phyloP scores from a whole-genome alignment of 2,888 invertebrate species.

The Drosophila siamana region DNA sequence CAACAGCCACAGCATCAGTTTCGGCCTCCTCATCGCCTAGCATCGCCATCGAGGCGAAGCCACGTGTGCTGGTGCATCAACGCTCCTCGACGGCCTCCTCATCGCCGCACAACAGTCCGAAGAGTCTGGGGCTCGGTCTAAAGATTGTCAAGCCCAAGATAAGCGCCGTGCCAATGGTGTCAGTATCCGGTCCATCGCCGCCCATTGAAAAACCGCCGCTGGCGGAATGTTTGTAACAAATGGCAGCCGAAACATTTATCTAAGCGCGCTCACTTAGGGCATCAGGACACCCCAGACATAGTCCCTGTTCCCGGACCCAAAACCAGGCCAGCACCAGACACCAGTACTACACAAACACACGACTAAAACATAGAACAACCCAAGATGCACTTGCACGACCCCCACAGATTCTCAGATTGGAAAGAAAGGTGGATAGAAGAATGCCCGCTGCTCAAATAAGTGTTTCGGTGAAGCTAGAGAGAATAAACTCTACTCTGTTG shows the following conservation, averaged over 20 bases:
- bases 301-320: constrained; percentile 22
- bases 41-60: constrained; percentile 65
- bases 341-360: constrained; percentile 2
- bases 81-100: constrained; percentile 82
- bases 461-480: constrained; percentile 70
- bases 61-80: constrained; percentile 82
- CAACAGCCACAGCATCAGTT: constrained; percentile 58
- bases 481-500: constrained; percentile 37
- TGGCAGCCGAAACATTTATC: constrained; percentile 86
- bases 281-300: constrained; percentile 53
- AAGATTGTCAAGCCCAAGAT: constrained; percentile 80
- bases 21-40: constrained; percentile 57
- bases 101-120: constrained; percentile 82
- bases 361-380: background rate
- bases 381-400: constrained; percentile 4
- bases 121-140: constrained; percentile 72
- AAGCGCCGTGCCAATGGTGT: constrained; percentile 89
- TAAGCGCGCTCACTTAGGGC: constrained; percentile 80
- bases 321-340: constrained; percentile 23
- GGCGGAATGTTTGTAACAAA: constrained; percentile 85
- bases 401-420: constrained; percentile 17
- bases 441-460: constrained; percentile 82
- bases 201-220: constrained; percentile 88
- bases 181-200: constrained; percentile 92
- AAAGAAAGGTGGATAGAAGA: constrained; percentile 49